A percentile compares a stretch with the other conserved stretches of the same genome.
Conservation (phyloP, 2,113 vertebrate species). For the Eleginops maclovinus region DNA sequence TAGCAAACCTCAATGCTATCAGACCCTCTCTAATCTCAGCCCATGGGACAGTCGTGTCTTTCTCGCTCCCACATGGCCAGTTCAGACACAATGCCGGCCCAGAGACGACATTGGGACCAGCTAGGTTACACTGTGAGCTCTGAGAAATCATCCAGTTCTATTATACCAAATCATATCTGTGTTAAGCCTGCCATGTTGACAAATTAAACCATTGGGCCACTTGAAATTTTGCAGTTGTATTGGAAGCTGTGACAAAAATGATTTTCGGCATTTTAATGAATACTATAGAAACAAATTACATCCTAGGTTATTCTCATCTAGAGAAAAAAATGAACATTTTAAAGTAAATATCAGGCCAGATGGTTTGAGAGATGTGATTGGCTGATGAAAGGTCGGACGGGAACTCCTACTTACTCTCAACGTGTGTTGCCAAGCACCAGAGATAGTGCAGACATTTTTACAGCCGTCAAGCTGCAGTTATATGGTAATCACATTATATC, state of each 20-base stretch:
- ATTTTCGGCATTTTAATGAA: conserved; percentile 7
- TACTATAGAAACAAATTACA: not conserved
- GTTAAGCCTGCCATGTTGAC: not conserved
- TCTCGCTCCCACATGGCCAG: conserved; percentile 76
- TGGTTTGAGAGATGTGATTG: conserved; percentile 63
- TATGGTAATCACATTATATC: conserved; percentile 42
- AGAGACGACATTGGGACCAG: conserved; percentile 37
- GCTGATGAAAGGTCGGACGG: conserved; percentile 60
- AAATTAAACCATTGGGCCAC: not conserved
- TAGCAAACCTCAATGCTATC: conserved; percentile 80
- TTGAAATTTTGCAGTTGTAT: not conserved
- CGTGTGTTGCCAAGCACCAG: conserved; percentile 50
- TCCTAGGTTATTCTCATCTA: conserved; percentile 14
- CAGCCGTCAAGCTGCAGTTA: conserved; percentile 54
- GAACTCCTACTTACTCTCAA: conserved; percentile 73
- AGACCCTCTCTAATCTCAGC: conserved; percentile 77
- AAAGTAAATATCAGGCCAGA: conserved; percentile 72
- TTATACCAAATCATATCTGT: conserved; percentile 1
- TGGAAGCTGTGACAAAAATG: not conserved
- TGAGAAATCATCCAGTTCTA: conserved; percentile 32
- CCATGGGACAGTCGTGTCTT: conserved; percentile 71
- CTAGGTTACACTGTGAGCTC: conserved; percentile 37
- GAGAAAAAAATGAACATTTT: conserved; percentile 53
- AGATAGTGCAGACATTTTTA: conserved; percentile 57
- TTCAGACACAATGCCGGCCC: conserved; percentile 73